Percentiles rank a stretch among this genome's conserved stretches.
These are phyloP conservation scores for Drosophila kikkawai DNA, from an alignment of 1,140 invertebrate genomes.

Conservation along the genomic window DNA sequence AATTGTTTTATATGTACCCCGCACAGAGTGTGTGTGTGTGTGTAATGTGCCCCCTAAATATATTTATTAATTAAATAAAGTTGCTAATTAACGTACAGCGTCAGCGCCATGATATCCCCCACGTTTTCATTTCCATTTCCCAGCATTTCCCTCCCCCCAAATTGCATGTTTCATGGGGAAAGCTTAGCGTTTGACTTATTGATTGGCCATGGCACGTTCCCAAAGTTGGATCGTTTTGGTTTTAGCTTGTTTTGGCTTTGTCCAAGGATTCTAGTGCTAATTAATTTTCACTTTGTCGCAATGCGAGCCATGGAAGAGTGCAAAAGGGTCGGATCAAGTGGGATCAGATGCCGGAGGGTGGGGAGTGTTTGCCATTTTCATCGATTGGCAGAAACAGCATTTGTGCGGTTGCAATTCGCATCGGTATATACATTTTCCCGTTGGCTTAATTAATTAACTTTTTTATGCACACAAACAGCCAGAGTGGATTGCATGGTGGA, in stretches of 20 bases:
- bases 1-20: constrained; percentile 39
- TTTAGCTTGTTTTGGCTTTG: constrained; percentile 16
- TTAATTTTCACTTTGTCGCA: constrained; percentile 52
- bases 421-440: constrained; percentile 25
- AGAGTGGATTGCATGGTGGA: constrained; percentile 11
- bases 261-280: constrained; percentile 28
- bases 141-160: constrained; percentile 7
- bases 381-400: constrained; percentile 10
- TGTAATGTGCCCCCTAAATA: constrained; percentile 14
- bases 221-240: constrained; percentile 13
- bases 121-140: not conserved
- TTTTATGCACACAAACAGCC: constrained; percentile 9
- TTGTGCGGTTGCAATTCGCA: constrained; percentile 23
- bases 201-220: constrained; percentile 39
- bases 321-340: constrained; percentile 32
- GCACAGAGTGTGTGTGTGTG: not conserved
- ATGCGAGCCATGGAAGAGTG: constrained; percentile 13
- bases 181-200: constrained; percentile 61
- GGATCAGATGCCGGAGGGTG: constrained; percentile 3
- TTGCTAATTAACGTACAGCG: constrained; percentile 60
- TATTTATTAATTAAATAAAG: constrained; percentile 79
- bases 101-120: constrained; percentile 33
- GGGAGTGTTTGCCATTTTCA: constrained; percentile 3
- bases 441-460: constrained; percentile 36
- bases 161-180: constrained; percentile 61